Conservation (phyloP, 1,140 invertebrate genomes). For the Nymphalis io region DNA sequence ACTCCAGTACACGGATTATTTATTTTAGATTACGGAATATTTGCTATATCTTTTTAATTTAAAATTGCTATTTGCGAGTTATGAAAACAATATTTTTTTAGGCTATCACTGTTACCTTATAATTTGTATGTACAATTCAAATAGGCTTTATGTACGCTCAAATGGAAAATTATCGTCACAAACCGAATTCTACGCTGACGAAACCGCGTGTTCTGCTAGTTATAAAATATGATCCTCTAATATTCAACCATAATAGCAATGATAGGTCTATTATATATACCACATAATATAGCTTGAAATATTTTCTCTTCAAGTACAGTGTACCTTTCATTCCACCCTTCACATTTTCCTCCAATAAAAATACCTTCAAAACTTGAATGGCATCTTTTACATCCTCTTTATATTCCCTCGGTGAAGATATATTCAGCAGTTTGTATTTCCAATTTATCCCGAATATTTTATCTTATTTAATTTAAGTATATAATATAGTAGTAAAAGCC, state of each 20-base stretch:
- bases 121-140: too few species aligned
- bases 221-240: too few species aligned
- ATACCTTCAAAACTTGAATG: constrained; percentile 30
- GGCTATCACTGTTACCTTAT: too few species aligned
- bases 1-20: too few species aligned
- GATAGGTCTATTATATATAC: not conserved
- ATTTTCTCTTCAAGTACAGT: constrained; percentile 11
- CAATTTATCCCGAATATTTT: constrained; percentile 10
- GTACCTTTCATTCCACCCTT: constrained; percentile 13
- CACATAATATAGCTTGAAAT: constrained; percentile 10
- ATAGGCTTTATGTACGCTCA: too few species aligned
- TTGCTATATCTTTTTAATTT: too few species aligned
- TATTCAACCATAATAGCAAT: not conserved
- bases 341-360: constrained; percentile 29
- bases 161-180: too few species aligned
- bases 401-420: constrained; percentile 2
- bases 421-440: constrained; percentile 8
- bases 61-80: too few species aligned
- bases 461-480: not conserved
- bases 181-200: too few species aligned
- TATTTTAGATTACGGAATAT: too few species aligned
- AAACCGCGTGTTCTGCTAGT: too few species aligned
- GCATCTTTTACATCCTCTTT: constrained; percentile 17
- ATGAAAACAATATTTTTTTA: too few species aligned
- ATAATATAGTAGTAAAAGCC: not conserved